Conservation (phyloP, 2,113 vertebrate genomes). For the Caretta caretta region DNA sequence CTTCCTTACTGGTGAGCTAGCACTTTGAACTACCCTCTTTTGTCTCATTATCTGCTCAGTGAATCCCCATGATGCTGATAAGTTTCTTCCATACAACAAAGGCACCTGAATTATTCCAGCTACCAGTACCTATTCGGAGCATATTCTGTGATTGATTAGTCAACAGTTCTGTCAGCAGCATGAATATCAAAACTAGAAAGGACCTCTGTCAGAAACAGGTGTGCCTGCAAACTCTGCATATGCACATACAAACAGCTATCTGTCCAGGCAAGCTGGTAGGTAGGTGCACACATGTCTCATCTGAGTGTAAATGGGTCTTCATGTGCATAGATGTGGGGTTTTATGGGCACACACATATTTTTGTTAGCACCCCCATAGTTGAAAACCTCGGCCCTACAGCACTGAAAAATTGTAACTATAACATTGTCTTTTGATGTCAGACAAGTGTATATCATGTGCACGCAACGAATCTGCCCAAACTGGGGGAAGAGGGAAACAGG, state of each 20-base stretch:
- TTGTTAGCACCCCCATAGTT: not conserved
- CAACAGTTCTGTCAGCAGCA: constrained; percentile 14
- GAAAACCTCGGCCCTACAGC: not conserved
- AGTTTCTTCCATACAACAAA: constrained; percentile 35
- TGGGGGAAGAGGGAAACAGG: not conserved
- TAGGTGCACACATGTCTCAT: not conserved
- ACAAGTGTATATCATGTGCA: not conserved
- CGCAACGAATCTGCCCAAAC: not conserved
- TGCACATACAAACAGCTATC: not conserved
- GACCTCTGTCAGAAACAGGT: constrained; percentile 5
- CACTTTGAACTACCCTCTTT: constrained; percentile 52
- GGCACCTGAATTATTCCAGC: not conserved
- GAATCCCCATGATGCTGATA: constrained; percentile 38
- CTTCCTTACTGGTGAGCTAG: not conserved
- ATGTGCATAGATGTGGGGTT: not conserved
- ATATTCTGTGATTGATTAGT: not conserved
- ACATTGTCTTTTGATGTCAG: not conserved
- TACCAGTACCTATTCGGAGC: not conserved
- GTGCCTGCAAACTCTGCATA: not conserved
- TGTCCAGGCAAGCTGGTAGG: not conserved
- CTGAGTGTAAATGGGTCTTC: not conserved
- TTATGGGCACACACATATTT: not conserved
- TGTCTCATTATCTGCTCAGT: constrained; percentile 26
- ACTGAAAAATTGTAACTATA: not conserved
- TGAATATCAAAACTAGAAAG: not conserved